Conservation (phyloP, 2,888 invertebrate genomes). For the Pyrochroa serraticornis region DNA sequence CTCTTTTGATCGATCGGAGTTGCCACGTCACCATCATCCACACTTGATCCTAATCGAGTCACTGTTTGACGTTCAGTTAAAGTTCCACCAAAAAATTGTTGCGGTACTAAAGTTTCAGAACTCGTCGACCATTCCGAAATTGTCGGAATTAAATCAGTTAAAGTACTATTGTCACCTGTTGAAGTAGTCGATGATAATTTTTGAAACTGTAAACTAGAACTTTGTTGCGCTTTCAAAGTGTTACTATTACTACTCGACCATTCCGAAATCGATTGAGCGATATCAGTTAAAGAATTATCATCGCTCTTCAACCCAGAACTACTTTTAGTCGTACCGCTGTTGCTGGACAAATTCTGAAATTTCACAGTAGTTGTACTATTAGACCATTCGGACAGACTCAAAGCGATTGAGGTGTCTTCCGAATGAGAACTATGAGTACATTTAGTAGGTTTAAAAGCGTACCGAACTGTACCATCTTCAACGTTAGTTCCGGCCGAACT, state of each 20-base stretch:
- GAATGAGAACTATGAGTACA: conserved; percentile 85
- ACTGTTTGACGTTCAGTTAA: conserved; percentile 36
- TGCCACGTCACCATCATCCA: conserved; percentile 51
- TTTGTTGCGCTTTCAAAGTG: conserved; percentile 69
- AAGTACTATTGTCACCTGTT: conserved; percentile 51
- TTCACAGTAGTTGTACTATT: conserved; percentile 86
- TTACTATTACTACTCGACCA: conserved; percentile 81
- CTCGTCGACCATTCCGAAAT: conserved; percentile 83
- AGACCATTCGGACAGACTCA: conserved; percentile 88
- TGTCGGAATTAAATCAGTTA: conserved; percentile 75
- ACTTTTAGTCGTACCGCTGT: conserved; percentile 64
- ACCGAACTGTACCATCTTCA: conserved; percentile 78
- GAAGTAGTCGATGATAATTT: conserved; percentile 54
- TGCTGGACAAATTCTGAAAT: conserved; percentile 75
- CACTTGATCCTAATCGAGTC: conserved; percentile 51
- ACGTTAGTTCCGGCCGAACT: conserved; percentile 79
- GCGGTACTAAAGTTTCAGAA: conserved; percentile 73
- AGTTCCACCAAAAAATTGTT: conserved; percentile 50
- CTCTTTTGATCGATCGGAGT: conserved; percentile 42
- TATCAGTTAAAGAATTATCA: conserved; percentile 74
- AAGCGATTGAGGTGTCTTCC: conserved; percentile 84
- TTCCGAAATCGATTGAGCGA: conserved; percentile 81
- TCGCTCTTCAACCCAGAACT: conserved; percentile 75
- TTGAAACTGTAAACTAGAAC: conserved; percentile 52
- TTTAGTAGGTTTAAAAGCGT: conserved; percentile 78